Base-by-base conservation (phyloP, 2,113 vertebrate genomes). In the Jaculus jaculus region DNA sequence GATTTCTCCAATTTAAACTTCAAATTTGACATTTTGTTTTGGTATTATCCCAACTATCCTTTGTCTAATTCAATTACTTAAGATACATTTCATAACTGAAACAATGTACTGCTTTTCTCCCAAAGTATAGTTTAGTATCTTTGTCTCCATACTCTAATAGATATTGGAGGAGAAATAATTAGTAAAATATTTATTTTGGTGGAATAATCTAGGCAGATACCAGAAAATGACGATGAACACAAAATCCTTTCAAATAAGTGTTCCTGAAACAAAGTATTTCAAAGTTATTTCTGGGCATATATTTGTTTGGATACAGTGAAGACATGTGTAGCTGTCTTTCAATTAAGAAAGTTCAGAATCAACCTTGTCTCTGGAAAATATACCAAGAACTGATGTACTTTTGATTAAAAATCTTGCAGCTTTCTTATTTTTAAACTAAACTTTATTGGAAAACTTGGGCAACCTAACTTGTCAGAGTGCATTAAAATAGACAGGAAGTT, bases 81-180 rank as follows among this genome's bases (percentile, higher is more conserved):
- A 96, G 79, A 69, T 90, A 74, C 28, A 69, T 79, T 95, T 3
- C 61, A 20, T 47, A 81, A 84, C 26, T 54, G 32, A 90, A 90
- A 7, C 37, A 82, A 58, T 12, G 51, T 58, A 30, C 17, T 15
- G 88, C 7, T 82, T 84, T 66, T 86, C 86, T 77, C 30, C 17
- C 60, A 83, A 65, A 26, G 37, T 87, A 80, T 69, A 60, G 79
- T 87, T 71, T 82, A 72, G 78, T 39, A 54, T 3, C 54, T 95
- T 68, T 74, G 30, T 80, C n/a, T 84, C 34, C 23, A 30, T n/a
- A 42, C 4, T 81, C 54, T 74, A 80, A 65, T 85, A 61, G 65
- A 81, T 79, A 84, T 37, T 71, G 79, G 77, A 72, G 17, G 18
- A 2, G 13, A 79, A 90, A 63, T 89, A 32, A 77, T 30, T 94